Evolutionary conservation across 2,113 vertebrate species (phyloP).

Genomic region (Aleadryas rufinucha): DNA sequence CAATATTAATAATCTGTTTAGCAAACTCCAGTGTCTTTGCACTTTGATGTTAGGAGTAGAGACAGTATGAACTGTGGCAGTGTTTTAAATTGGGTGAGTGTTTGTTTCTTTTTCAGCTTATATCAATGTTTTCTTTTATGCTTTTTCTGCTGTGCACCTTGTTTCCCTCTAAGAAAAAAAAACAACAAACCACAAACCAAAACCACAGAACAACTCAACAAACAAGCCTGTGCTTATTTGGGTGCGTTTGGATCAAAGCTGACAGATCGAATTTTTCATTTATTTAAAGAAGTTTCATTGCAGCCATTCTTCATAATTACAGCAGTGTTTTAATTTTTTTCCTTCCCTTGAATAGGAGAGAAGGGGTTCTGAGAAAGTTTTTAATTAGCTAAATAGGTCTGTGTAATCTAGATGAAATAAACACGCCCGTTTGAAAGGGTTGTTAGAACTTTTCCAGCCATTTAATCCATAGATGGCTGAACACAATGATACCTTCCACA

Average conservation of each 20-base stretch:
- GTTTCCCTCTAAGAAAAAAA: not conserved
- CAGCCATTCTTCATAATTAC: slow-evolving; percentile 37
- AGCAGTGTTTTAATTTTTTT: slow-evolving; percentile 7
- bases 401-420: slow-evolving; percentile 67
- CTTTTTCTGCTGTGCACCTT: not conserved
- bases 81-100: not conserved
- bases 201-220: not conserved
- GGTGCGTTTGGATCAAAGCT: not conserved
- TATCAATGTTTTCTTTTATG: slow-evolving; percentile 12
- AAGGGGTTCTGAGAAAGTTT: slow-evolving; percentile 53
- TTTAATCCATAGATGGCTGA: slow-evolving; percentile 61
- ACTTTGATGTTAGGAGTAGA: slow-evolving; percentile 47
- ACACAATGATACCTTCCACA: slow-evolving; percentile 66
- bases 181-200: not conserved
- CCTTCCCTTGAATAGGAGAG: slow-evolving; percentile 5
- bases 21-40: slow-evolving; percentile 40
- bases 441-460: slow-evolving; percentile 71
- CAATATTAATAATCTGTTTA: slow-evolving; percentile 62
- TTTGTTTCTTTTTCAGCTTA: slow-evolving; percentile 39
- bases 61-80: not conserved
- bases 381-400: slow-evolving; percentile 61
- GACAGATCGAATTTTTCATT: slow-evolving; percentile 1
- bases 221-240: not conserved
- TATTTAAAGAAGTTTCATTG: slow-evolving; percentile 42
- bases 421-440: slow-evolving; percentile 67